Evolutionary conservation across 2,797 vertebrate species (phyloP).

Genomic region (Florisuga fusca): DNA sequence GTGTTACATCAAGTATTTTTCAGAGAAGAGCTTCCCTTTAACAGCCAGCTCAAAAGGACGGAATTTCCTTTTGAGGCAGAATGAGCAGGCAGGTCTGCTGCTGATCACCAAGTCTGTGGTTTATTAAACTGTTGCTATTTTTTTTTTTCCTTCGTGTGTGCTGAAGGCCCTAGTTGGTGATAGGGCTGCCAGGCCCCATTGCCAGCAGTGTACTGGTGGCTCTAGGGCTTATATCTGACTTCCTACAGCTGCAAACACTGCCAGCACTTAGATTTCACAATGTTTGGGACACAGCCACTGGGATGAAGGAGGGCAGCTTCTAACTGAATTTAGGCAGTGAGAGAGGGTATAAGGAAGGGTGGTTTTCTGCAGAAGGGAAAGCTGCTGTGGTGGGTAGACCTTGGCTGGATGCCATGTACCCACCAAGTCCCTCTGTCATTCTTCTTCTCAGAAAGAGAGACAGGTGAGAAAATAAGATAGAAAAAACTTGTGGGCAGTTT

Average conservation of each 20-base stretch:
- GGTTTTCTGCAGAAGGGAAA: neutral
- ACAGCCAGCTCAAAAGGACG: neutral
- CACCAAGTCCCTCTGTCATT: neutral
- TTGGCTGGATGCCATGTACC: neutral
- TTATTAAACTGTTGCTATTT: constrained; percentile 1
- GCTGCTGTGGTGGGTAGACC: neutral
- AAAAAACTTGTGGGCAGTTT: neutral
- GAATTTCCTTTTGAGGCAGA: constrained; percentile 29
- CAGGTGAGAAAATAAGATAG: neutral
- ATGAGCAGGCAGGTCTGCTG: constrained; percentile 2
- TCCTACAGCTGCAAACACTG: constrained; percentile 28
- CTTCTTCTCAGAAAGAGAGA: neutral
- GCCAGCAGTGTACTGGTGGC: neutral
- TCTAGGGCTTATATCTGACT: constrained; percentile 48
- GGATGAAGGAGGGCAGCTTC: neutral
- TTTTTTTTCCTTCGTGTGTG: neutral
- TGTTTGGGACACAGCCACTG: neutral
- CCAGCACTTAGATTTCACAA: constrained; percentile 35
- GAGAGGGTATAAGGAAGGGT: neutral
- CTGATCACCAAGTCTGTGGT: constrained; percentile 13
- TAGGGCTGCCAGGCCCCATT: neutral
- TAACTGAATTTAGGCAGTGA: neutral
- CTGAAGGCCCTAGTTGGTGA: neutral
- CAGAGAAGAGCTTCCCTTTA: neutral
- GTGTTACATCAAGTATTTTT: neutral